A percentile compares a stretch with the other conserved stretches of the same genome.
Evolutionary conservation across 2,888 invertebrate genomes (phyloP).

Genomic region (Pharmacophagus antenor): DNA sequence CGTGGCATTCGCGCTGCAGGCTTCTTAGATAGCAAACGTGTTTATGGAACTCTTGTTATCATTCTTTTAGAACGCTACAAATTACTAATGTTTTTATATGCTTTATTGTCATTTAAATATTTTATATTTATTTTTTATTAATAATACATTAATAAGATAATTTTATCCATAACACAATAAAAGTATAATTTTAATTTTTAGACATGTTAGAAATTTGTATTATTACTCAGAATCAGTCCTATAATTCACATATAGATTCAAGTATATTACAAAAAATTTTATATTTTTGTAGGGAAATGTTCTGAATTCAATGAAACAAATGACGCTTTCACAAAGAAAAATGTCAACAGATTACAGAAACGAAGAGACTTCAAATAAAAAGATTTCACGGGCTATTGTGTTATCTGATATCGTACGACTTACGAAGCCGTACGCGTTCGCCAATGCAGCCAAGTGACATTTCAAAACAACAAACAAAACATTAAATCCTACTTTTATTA

Average conservation of each 20-base stretch:
- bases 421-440: conserved; percentile 72
- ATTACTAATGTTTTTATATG: conserved; percentile 33
- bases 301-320: conserved; percentile 19
- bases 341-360: conserved; percentile 39
- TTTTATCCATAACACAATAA: no score
- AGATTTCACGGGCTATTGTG: conserved; percentile 74
- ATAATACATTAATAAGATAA: no score
- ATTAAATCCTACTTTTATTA: conserved; percentile 28
- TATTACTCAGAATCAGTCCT: no score
- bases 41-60: conserved; percentile 63
- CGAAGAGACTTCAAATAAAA: conserved; percentile 57
- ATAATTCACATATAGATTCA: neutral
- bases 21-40: conserved; percentile 46
- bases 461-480: conserved; percentile 61
- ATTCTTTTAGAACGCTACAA: conserved; percentile 64
- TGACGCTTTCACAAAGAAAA: conserved; percentile 30
- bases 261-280: neutral
- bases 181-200: no score
- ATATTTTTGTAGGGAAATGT: conserved; percentile 3
- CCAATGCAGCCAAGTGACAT: conserved; percentile 68
- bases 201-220: neutral
- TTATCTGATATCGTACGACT: conserved; percentile 77
- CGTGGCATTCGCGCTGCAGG: conserved; percentile 54
- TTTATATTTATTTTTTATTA: neutral
- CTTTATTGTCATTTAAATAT: neutral